Evolutionary conservation across 2,113 vertebrate species (phyloP).

Genomic region (Macrotis lagotis): DNA sequence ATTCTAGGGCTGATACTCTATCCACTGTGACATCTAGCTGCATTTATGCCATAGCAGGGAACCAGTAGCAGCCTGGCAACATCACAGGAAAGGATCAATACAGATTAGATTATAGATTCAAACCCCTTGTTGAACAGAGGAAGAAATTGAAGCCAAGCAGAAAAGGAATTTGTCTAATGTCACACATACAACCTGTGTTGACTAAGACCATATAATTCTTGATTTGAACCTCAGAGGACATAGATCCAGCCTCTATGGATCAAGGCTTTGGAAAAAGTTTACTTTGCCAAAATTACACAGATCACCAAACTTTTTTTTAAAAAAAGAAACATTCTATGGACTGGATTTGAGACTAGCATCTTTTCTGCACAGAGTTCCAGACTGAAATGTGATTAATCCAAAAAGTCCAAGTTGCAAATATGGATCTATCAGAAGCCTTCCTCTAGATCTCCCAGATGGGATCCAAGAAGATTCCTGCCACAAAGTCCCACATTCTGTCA

Average conservation of each 20-base stretch:
- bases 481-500: not conserved
- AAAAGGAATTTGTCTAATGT: not conserved
- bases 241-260: not conserved
- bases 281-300: not conserved
- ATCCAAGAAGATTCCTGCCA: not conserved
- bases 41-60: not conserved
- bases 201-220: not conserved
- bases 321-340: not conserved
- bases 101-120: not conserved
- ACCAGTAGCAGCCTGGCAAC: not conserved
- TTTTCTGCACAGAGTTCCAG: not conserved
- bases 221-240: not conserved
- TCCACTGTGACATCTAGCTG: too few species aligned
- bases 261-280: not conserved
- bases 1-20: too few species aligned
- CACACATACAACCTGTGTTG: not conserved
- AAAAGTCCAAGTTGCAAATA: not conserved
- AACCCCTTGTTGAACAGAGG: not conserved
- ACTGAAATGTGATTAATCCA: not conserved
- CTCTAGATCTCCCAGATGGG: not conserved
- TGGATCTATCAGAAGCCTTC: not conserved
- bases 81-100: not conserved
- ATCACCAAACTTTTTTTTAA: not conserved
- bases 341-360: not conserved
- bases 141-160: not conserved